Conservation (phyloP, 2,797 vertebrate species). For the Melopsittacus undulatus region DNA sequence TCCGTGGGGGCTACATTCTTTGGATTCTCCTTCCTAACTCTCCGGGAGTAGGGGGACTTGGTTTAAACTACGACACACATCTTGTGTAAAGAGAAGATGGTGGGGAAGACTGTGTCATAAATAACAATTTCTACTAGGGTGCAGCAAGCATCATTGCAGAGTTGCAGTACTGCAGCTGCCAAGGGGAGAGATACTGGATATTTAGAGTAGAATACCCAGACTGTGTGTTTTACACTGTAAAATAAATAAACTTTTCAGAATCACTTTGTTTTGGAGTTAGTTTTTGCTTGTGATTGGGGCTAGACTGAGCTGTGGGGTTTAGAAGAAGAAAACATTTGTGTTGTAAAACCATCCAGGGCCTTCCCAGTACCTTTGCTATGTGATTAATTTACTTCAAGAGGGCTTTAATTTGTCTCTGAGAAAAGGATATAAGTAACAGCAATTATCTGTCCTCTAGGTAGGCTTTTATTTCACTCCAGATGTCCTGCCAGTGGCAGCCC, state of each 20-base stretch:
- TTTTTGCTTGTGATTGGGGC: background rate
- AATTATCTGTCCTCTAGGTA: background rate
- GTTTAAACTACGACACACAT: no score
- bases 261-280: background rate
- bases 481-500: background rate
- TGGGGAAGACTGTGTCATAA: background rate
- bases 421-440: background rate
- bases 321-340: background rate
- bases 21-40: no score
- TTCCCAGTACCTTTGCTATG: background rate
- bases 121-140: background rate
- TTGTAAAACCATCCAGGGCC: background rate
- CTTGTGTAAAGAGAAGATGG: background rate
- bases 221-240: background rate
- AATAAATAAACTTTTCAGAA: background rate
- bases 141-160: background rate
- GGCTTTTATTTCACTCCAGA: background rate
- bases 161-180: background rate
- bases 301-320: background rate
- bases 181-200: background rate
- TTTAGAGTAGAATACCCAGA: background rate
- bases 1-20: no score
- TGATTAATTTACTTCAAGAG: background rate
- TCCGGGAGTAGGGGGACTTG: no score
- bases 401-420: background rate